Percentiles rank a stretch among this genome's conserved stretches.
These are phyloP conservation scores for Bombus fervidus DNA, from an alignment of 1,140 invertebrate genomes.

Conservation along the genomic window DNA sequence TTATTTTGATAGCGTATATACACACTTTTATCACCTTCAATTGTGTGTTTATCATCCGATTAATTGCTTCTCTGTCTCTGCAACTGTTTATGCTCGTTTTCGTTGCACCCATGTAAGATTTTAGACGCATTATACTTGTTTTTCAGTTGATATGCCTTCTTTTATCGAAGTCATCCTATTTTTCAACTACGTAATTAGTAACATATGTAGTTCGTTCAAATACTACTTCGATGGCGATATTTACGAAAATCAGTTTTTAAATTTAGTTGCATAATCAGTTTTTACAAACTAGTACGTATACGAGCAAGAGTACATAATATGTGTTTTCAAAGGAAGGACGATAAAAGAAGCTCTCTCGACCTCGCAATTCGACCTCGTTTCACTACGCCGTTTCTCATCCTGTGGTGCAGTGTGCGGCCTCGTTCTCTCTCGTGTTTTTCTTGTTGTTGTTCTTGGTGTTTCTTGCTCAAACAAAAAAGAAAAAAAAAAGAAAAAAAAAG, in stretches of 20 bases:
- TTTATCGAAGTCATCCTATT: not conserved
- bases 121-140: not conserved
- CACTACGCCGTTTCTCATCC: constrained; percentile 46
- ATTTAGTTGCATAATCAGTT: not conserved
- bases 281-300: not conserved
- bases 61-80: constrained; percentile 1
- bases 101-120: not conserved
- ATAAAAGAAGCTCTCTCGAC: constrained; percentile 57
- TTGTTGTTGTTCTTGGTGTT: constrained; percentile 14
- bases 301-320: not conserved
- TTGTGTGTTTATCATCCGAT: constrained; percentile 11
- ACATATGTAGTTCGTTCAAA: not conserved
- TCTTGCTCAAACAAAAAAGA: constrained; percentile 15
- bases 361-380: constrained; percentile 60
- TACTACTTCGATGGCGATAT: not conserved
- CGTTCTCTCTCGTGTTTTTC: constrained; percentile 57
- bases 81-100: not conserved
- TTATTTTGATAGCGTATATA: not conserved
- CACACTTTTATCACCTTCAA: not conserved
- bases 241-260: not conserved
- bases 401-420: constrained; percentile 50
- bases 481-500: constrained; percentile 1
- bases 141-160: not conserved
- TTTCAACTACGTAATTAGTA: not conserved
- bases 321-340: constrained; percentile 49